Conservation (phyloP, 2,888 invertebrate species). For the Nephrotoma flavescens region DNA sequence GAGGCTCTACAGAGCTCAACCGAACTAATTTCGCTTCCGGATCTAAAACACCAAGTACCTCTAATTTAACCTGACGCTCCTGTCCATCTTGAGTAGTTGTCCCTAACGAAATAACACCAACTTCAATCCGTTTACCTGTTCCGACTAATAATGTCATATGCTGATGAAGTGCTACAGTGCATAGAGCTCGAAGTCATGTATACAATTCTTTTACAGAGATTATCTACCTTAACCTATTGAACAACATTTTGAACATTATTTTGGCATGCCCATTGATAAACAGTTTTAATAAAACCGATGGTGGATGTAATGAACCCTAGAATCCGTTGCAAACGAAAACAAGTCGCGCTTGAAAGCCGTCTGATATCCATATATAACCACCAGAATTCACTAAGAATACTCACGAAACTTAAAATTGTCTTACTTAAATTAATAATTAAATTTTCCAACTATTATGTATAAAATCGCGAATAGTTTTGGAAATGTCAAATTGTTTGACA, state of each 20-base stretch:
- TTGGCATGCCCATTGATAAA: conserved; percentile 85
- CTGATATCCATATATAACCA: too few species aligned
- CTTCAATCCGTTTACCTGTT: too few species aligned
- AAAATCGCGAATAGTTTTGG: too few species aligned
- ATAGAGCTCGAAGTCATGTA: conserved; percentile 58
- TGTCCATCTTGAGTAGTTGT: too few species aligned
- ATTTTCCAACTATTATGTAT: too few species aligned
- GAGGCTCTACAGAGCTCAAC: too few species aligned
- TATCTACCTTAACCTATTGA: conserved; percentile 74
- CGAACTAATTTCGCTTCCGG: conserved; percentile 56
- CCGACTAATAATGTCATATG: conserved; percentile 58
- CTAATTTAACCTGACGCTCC: too few species aligned
- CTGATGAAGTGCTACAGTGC: conserved; percentile 66
- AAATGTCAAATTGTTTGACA: too few species aligned
- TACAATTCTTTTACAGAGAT: conserved; percentile 51
- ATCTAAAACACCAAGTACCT: too few species aligned
- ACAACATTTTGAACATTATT: conserved; percentile 78
- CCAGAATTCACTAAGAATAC: conserved; percentile 88
- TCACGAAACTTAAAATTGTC: conserved; percentile 66
- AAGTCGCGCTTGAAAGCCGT: conserved; percentile 71
- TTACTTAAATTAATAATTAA: too few species aligned
- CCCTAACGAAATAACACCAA: too few species aligned
- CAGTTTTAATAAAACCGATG: conserved; percentile 63
- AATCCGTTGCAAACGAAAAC: conserved; percentile 80
- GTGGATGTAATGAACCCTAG: conserved; percentile 72